phyloP scores from a whole-genome alignment of 2,888 invertebrate species.

The Drosophila lutescens region DNA sequence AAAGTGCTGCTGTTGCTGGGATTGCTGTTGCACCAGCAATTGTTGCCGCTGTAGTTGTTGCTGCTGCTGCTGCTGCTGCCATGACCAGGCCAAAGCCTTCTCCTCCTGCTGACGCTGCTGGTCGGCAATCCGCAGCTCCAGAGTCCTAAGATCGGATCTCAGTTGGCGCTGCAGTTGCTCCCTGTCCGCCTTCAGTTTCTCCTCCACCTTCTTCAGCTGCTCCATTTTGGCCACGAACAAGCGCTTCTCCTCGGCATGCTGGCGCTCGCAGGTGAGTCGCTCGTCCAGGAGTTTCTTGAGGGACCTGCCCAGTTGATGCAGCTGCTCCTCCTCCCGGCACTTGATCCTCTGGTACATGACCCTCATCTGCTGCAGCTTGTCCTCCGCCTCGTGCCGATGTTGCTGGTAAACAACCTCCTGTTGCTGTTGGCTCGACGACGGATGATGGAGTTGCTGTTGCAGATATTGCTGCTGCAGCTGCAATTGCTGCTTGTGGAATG shows the following conservation, averaged over 20 bases:
- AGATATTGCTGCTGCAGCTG: conserved; percentile 21
- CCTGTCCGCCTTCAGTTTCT: conserved; percentile 29
- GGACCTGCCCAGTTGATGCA: conserved; percentile 27
- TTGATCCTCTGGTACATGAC: conserved; percentile 44
- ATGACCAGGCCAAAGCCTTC: conserved; percentile 17
- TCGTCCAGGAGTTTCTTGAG: conserved; percentile 41
- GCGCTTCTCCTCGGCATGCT: conserved; percentile 63
- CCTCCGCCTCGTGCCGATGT: conserved; percentile 36
- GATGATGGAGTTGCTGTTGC: conserved; percentile 12
- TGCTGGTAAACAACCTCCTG: conserved; percentile 31
- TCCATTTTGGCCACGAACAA: conserved; percentile 58
- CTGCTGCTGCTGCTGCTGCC: conserved; percentile 10
- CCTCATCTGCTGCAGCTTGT: conserved; percentile 49
- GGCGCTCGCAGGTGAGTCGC: conserved; percentile 45
- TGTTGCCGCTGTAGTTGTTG: conserved; percentile 15
- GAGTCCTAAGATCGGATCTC: conserved; percentile 7
- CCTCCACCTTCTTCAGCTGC: conserved; percentile 55
- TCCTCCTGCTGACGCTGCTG: conserved; percentile 34
- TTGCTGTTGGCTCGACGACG: conserved; percentile 19
- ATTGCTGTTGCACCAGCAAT: conserved; percentile 15
- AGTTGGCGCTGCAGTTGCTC: conserved; percentile 25
- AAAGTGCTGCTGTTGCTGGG: conserved; percentile 16
- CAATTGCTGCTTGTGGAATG: conserved; percentile 16
- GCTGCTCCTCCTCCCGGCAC: conserved; percentile 47
- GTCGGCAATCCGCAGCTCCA: conserved; percentile 45